Percentiles rank a stretch among this genome's conserved stretches.
These are phyloP conservation scores for Machaerirhynchus nigripectus DNA, from an alignment of 2,113 vertebrate species.

Conservation along the genomic window DNA sequence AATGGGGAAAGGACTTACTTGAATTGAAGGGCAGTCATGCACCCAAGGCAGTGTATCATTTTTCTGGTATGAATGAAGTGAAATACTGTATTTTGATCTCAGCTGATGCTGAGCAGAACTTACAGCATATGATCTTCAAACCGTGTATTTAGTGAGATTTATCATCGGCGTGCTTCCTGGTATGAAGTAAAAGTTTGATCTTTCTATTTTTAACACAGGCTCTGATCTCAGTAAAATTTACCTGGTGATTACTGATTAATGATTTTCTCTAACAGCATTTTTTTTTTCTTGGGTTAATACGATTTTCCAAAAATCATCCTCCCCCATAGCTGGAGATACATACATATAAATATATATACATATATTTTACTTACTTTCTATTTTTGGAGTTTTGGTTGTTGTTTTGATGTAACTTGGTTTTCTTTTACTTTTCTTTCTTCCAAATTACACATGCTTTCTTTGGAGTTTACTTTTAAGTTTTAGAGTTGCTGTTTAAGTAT, in stretches of 20 bases:
- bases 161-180: not conserved
- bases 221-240: not conserved
- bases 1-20: not conserved
- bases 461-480: not conserved
- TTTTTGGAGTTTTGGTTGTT: not conserved
- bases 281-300: not conserved
- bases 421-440: not conserved
- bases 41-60: not conserved
- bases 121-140: not conserved
- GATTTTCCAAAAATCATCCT: not conserved
- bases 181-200: not conserved
- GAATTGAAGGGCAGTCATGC: not conserved
- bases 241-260: not conserved
- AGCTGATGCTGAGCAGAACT: not conserved
- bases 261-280: not conserved
- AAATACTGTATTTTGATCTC: not conserved
- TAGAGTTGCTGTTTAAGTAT: not conserved
- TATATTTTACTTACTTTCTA: not conserved
- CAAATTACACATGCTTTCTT: not conserved
- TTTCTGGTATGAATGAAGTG: not conserved
- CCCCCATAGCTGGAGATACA: accelerated
- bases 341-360: not conserved
- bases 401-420: not conserved
- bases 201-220: not conserved
- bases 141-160: not conserved